phyloP scores from a whole-genome alignment of 2,888 invertebrate species.

The Escarpia spicata region DNA sequence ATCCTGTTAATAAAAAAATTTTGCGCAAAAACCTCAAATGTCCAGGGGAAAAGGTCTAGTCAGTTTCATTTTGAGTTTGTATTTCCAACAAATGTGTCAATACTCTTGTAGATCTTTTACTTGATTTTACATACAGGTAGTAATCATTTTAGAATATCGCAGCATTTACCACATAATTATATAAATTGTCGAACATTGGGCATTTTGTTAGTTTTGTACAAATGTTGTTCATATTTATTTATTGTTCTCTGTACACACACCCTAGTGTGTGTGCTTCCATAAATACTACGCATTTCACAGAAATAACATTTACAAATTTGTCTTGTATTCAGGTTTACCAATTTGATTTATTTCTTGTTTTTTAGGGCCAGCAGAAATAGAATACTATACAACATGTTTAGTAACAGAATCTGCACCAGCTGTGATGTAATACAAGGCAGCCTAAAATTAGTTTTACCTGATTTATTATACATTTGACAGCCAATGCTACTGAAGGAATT shows the following conservation, averaged over 20 bases:
- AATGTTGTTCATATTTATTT: not conserved
- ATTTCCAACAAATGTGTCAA: not conserved
- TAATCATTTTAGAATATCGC: not conserved
- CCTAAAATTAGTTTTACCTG: not conserved
- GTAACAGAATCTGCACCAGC: not conserved
- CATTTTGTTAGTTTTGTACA: not conserved
- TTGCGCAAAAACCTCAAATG: not conserved
- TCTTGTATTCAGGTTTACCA: not conserved
- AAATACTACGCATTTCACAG: not conserved
- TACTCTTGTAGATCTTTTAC: not conserved
- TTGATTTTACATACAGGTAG: not conserved
- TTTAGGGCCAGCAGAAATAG: not conserved
- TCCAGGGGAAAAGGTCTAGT: not conserved
- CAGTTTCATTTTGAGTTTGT: not conserved
- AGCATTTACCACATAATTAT: not conserved
- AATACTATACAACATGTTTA: not conserved
- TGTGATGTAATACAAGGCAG: not conserved
- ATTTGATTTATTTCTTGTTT: not conserved
- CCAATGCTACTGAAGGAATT: not conserved
- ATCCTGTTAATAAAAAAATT: not conserved
- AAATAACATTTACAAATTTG: not conserved
- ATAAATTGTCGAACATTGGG: not conserved
- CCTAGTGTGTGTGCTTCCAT: not conserved
- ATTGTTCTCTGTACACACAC: not conserved
- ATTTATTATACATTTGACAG: not conserved